Conservation (phyloP, 2,797 vertebrate species). For the Babyrousa celebensis region DNA sequence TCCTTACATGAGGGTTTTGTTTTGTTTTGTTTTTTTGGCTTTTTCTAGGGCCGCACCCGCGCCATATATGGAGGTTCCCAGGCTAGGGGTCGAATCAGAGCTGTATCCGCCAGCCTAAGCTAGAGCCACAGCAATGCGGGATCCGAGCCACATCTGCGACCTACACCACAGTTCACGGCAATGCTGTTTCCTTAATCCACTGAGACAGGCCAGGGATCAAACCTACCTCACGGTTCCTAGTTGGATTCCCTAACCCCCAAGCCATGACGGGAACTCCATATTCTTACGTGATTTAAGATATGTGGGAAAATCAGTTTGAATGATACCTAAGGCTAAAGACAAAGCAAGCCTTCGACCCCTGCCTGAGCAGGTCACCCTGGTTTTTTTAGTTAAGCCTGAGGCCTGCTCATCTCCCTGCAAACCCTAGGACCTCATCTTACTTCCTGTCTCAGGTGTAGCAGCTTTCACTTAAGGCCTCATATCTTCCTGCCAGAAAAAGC, state of each 20-base stretch:
- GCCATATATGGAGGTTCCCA: too few relatives aligned
- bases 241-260: too few relatives aligned
- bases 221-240: too few relatives aligned
- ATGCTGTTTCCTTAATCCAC: too few relatives aligned
- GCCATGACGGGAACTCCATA: neutral
- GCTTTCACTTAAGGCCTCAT: neutral
- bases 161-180: too few relatives aligned
- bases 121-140: too few relatives aligned
- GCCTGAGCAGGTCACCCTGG: neutral
- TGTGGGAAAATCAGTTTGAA: neutral
- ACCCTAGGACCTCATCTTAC: neutral
- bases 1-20: neutral
- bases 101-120: too few relatives aligned
- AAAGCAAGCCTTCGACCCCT: neutral
- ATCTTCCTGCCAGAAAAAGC: conserved; percentile 57
- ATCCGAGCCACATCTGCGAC: too few relatives aligned
- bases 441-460: neutral
- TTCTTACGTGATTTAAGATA: neutral
- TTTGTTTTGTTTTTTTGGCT: too few relatives aligned
- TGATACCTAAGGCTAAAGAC: neutral
- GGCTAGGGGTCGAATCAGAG: too few relatives aligned
- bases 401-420: neutral
- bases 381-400: neutral
- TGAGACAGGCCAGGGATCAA: too few relatives aligned
- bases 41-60: too few relatives aligned